Conservation (phyloP, 2,888 invertebrate genomes). For the Germaria angustata region DNA sequence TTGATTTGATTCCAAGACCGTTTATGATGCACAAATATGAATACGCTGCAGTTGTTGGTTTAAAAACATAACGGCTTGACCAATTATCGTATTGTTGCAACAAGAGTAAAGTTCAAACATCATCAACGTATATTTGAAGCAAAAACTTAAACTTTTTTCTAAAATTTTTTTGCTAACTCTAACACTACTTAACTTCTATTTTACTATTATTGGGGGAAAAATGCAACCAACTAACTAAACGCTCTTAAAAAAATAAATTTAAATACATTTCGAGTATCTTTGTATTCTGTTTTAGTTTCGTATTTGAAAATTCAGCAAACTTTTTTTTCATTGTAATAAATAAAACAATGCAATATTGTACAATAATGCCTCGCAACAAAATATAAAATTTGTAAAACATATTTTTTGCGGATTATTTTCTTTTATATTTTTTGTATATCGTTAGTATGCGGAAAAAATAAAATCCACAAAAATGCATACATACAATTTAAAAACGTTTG, state of each 20-base stretch:
- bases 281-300: background rate
- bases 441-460: background rate
- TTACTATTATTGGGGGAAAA: background rate
- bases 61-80: too few relatives aligned
- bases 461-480: background rate
- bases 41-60: too few relatives aligned
- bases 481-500: background rate
- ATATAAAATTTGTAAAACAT: constrained; percentile 5
- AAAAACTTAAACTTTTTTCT: too few relatives aligned
- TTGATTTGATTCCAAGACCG: too few relatives aligned
- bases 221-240: background rate
- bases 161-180: background rate
- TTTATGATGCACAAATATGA: too few relatives aligned
- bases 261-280: background rate
- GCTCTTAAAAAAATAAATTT: too few relatives aligned
- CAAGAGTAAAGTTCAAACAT: too few relatives aligned
- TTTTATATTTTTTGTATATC: too few relatives aligned
- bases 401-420: background rate
- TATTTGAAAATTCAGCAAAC: background rate
- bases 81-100: too few relatives aligned
- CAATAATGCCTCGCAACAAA: constrained; percentile 23
- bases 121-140: too few relatives aligned
- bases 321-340: background rate
- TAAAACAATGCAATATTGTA: background rate
- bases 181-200: background rate